phyloP scores from a whole-genome alignment of 92 coral and sea anemone species.

The Umimayanthus chanpuru region DNA sequence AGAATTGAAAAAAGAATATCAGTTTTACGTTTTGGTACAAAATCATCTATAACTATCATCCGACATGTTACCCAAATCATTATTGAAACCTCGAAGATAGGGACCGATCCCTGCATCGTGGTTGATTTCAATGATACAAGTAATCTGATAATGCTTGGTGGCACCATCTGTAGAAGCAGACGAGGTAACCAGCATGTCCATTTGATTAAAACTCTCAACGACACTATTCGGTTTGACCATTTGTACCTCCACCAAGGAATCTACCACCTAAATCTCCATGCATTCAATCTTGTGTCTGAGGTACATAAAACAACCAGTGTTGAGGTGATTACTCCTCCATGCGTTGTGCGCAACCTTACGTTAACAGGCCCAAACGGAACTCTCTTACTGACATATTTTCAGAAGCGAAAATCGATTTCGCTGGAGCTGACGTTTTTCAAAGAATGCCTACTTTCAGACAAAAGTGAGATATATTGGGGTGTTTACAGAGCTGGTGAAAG shows the following conservation, averaged over 20 bases:
- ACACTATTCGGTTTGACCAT: constrained; percentile 36
- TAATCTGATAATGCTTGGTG: constrained; percentile 41
- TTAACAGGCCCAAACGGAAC: constrained; percentile 41
- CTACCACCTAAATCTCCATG: constrained; percentile 55
- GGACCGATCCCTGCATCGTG: constrained; percentile 60
- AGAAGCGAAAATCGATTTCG: constrained; percentile 33
- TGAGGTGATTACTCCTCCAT: constrained; percentile 57
- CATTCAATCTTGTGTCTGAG: constrained; percentile 64
- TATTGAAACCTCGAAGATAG: constrained; percentile 2
- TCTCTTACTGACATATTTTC: background rate
- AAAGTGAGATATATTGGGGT: constrained; percentile 10
- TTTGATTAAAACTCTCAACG: constrained; percentile 3
- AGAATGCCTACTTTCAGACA: constrained; percentile 27
- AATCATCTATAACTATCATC: constrained; percentile 23
- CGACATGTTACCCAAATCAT: constrained; percentile 44
- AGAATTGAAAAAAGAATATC: constrained; percentile 35
- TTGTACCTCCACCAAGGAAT: constrained; percentile 58
- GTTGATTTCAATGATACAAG: constrained; percentile 54
- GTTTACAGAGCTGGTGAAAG: constrained; percentile 2
- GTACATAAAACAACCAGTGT: constrained; percentile 32
- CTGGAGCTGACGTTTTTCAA: constrained; percentile 18
- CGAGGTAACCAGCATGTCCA: background rate
- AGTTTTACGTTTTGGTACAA: constrained; percentile 7
- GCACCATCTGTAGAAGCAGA: constrained; percentile 34
- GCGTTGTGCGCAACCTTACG: constrained; percentile 54